phyloP scores from a whole-genome alignment of 2,888 invertebrate genomes.

The Eledona agricola region DNA sequence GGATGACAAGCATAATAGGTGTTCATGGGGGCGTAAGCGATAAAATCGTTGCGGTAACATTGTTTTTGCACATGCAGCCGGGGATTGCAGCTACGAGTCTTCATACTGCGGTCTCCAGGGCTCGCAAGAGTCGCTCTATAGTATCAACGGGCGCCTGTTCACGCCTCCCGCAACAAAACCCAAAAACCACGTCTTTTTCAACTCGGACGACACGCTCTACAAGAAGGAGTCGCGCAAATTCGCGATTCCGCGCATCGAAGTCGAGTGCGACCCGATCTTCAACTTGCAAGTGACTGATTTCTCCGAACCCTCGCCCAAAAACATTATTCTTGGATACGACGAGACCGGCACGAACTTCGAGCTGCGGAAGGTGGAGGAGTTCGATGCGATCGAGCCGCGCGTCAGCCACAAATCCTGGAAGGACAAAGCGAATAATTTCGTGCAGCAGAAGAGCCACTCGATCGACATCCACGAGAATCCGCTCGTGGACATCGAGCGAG shows the following conservation, averaged over 20 bases:
- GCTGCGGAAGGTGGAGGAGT: constrained; percentile 46
- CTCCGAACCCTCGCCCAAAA: constrained; percentile 59
- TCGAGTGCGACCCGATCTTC: constrained; percentile 57
- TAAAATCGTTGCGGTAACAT: no score
- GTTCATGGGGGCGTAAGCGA: no score
- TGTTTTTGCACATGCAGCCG: constrained; percentile 59
- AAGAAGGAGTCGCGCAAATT: constrained; percentile 57
- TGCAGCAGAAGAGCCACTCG: constrained; percentile 57
- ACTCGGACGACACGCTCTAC: constrained; percentile 60
- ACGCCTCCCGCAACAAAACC: constrained; percentile 58
- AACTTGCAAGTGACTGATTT: constrained; percentile 61
- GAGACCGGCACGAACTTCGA: constrained; percentile 55
- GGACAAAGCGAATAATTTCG: constrained; percentile 51
- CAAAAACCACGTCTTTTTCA: constrained; percentile 60
- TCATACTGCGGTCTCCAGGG: constrained; percentile 45
- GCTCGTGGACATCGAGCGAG: constrained; percentile 48
- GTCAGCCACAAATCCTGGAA: constrained; percentile 43
- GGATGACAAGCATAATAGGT: no score
- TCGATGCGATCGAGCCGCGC: constrained; percentile 42
- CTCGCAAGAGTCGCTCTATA: constrained; percentile 58
- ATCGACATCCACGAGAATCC: constrained; percentile 55
- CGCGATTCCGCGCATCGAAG: constrained; percentile 59
- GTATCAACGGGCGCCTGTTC: constrained; percentile 52
- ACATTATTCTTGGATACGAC: constrained; percentile 62
- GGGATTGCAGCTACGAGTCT: constrained; percentile 54